These are phyloP conservation scores for Coptotermes formosanus DNA, from an alignment of 1,140 invertebrate species.

Conservation along the genomic window DNA sequence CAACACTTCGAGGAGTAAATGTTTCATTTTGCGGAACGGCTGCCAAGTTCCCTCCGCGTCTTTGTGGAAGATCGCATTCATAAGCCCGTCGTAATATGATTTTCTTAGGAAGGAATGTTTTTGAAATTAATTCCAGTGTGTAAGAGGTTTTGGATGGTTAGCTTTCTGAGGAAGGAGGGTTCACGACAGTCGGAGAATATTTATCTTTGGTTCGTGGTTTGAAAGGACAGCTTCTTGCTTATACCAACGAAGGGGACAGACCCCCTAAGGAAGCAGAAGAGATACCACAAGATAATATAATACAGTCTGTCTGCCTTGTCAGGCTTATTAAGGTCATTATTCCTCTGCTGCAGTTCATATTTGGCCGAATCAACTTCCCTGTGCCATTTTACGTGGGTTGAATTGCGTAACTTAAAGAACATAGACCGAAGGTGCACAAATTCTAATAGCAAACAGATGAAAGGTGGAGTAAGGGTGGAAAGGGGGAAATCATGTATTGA, in stretches of 20 bases:
- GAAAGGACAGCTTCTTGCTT: slow-evolving; percentile 13
- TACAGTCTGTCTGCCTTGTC: slow-evolving; percentile 9
- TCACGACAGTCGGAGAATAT: not conserved
- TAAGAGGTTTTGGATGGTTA: not conserved
- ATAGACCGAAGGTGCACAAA: too few species aligned
- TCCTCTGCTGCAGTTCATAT: not conserved
- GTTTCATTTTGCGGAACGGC: too few species aligned
- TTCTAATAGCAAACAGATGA: too few species aligned
- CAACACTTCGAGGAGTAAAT: too few species aligned
- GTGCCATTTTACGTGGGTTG: too few species aligned
- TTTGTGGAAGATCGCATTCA: not conserved
- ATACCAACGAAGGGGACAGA: not conserved
- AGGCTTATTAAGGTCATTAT: slow-evolving; percentile 10
- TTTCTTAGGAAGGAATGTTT: slow-evolving; percentile 8
- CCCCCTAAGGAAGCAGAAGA: not conserved
- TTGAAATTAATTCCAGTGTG: slow-evolving; percentile 13
- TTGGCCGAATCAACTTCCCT: too few species aligned
- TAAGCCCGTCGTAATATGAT: slow-evolving; percentile 1
- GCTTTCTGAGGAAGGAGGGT: not conserved
- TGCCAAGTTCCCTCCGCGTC: too few species aligned
- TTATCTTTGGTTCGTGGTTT: slow-evolving; percentile 6
- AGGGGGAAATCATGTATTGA: too few species aligned
- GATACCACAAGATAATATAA: not conserved
- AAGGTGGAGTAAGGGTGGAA: too few species aligned
- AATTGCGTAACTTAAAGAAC: too few species aligned